phyloP scores from a whole-genome alignment of 2,797 vertebrate species.

The Micrastur ruficollis region DNA sequence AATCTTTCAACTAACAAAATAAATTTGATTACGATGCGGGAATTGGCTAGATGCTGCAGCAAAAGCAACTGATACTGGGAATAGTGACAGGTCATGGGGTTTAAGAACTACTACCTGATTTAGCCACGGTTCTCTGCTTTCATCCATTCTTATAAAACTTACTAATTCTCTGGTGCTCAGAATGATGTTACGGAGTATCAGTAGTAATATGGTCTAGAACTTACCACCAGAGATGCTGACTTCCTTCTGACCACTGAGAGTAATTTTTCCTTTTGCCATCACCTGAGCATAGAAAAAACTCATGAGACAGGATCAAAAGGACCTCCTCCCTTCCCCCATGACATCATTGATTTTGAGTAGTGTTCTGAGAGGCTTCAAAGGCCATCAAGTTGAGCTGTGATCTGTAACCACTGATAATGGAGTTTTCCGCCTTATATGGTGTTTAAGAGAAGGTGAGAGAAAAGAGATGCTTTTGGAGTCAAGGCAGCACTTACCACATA shows the following conservation, averaged over 20 bases:
- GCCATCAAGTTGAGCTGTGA: neutral
- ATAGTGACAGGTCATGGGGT: neutral
- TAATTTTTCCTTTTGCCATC: constrained; percentile 43
- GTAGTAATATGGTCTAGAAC: neutral
- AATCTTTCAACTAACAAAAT: neutral
- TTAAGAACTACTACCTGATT: neutral
- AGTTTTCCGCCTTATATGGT: neutral
- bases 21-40: neutral
- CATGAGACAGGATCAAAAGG: neutral
- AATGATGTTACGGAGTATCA: neutral
- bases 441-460: neutral
- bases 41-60: neutral
- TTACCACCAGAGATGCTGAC: constrained; percentile 1
- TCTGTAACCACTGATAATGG: neutral
- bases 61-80: neutral
- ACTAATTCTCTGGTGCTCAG: neutral
- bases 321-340: neutral
- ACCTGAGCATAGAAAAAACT: constrained; percentile 17
- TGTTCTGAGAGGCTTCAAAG: neutral
- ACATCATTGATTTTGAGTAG: neutral
- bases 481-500: constrained; percentile 75
- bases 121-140: neutral
- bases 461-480: neutral
- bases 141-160: neutral
- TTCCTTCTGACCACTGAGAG: constrained; percentile 40